Conservation (phyloP, 2,888 invertebrate species). For the Lasioglossum lativentre region DNA sequence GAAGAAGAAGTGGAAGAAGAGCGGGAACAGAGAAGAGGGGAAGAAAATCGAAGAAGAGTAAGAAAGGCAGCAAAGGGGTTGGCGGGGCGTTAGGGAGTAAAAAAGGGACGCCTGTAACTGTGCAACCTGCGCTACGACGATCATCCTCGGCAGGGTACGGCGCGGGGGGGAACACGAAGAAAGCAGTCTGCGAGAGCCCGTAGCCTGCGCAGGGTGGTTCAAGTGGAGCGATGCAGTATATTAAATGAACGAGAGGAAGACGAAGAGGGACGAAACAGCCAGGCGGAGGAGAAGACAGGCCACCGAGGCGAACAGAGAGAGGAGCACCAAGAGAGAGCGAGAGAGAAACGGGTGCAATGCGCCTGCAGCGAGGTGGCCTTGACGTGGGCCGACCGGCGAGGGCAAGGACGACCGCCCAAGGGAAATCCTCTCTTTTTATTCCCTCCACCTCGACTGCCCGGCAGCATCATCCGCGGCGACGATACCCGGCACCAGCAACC, state of each 20-base stretch:
- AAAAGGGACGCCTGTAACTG: constrained; percentile 51
- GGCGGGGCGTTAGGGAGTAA: constrained; percentile 23
- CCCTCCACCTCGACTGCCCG: constrained; percentile 57
- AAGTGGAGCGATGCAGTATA: constrained; percentile 72
- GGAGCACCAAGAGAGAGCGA: not conserved
- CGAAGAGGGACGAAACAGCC: constrained; percentile 26
- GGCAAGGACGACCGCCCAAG: constrained; percentile 83
- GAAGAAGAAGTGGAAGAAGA: not conserved
- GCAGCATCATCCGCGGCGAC: constrained; percentile 65
- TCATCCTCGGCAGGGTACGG: not conserved
- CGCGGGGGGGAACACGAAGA: constrained; percentile 18
- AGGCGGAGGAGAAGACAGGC: not conserved
- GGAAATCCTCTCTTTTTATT: constrained; percentile 77
- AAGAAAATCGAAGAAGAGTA: constrained; percentile 32
- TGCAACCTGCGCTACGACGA: constrained; percentile 54
- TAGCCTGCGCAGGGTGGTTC: constrained; percentile 65
- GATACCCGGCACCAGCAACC: constrained; percentile 62
- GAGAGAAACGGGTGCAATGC: constrained; percentile 80
- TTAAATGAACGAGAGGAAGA: constrained; percentile 65
- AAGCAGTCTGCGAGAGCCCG: constrained; percentile 15
- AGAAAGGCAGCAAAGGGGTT: not conserved
- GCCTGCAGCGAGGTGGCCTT: constrained; percentile 82
- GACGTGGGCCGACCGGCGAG: constrained; percentile 82
- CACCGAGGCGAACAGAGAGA: constrained; percentile 6
- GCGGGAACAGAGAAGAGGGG: constrained; percentile 22